These are phyloP conservation scores for Atherix ibis DNA, from an alignment of 2,888 invertebrate species.

Conservation along the genomic window DNA sequence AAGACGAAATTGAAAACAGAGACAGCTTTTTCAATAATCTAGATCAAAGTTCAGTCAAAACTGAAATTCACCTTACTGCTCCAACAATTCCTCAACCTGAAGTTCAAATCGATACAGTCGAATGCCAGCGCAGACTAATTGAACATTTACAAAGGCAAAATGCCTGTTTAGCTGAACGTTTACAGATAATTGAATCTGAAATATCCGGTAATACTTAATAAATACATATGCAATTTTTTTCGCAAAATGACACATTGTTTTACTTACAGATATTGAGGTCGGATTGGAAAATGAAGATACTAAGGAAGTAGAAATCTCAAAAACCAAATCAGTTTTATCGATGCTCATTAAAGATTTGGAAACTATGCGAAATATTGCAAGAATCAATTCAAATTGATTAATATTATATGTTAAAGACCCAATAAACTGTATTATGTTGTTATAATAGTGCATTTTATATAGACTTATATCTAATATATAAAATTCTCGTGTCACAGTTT, in stretches of 20 bases:
- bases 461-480: no score
- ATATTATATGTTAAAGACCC: no score
- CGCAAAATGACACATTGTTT: not conserved
- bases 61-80: conserved; percentile 1
- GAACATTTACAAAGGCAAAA: conserved; percentile 65
- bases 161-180: conserved; percentile 49
- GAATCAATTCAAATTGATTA: conserved; percentile 33
- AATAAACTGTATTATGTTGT: no score
- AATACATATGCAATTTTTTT: conserved; percentile 6
- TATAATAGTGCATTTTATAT: no score
- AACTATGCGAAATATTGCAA: conserved; percentile 49
- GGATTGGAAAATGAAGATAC: no score
- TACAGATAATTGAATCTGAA: conserved; percentile 60
- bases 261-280: conserved; percentile 21
- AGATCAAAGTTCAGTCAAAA: not conserved
- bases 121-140: conserved; percentile 59
- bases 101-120: conserved; percentile 62
- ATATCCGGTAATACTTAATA: conserved; percentile 41
- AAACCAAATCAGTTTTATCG: conserved; percentile 55
- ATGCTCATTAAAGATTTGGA: conserved; percentile 58
- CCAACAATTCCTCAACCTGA: conserved; percentile 57
- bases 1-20: conserved; percentile 15
- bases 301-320: no score
- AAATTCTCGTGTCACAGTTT: no score
- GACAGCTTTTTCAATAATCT: not conserved